Base-by-base conservation (phyloP, 2,888 invertebrate species). In the Megalurothrips usitatus region DNA sequence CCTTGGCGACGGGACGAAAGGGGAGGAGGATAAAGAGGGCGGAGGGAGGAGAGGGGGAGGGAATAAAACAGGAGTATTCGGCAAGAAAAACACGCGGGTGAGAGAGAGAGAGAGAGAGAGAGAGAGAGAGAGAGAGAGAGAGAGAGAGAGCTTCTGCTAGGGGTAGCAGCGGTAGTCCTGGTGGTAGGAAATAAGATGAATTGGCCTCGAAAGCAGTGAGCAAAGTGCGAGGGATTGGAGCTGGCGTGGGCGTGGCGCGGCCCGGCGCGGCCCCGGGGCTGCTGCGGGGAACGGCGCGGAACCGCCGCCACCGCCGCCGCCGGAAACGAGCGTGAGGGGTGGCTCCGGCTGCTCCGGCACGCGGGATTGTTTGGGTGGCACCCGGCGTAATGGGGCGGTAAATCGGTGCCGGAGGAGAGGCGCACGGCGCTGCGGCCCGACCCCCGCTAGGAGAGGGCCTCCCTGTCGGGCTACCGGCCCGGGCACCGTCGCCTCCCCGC, bases 311-410 rank as follows among this genome's bases (percentile, higher is more conserved):
- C 68, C 23, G 6, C 34, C 34, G 34, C 34, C 6, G 34, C 34
- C 34, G 34, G 34, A 43, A 43, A 43, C 34, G 34, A 43, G 34
- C 34, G 6, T 43, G 6, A 43, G 34, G 34, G 34, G 34, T 43
- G 34, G 34, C 34, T 43, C 34, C 34, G 34, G 34, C 34, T 4
- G 34, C 34, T 43, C 34, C 34, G 34, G 34, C 34, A 43, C 58
- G 58, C 34, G 23, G 68, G 68, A 75, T 75, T 75, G 68, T 75
- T 75, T 75, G 68, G 68, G 68, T 26, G 68, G 68, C 68, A 26
- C 68, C 17, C 19, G 68, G 68, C 23, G 68, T 75, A 75, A 75
- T 75, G 68, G 68, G 23, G 10, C 68, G 68, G 68, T 75, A 75
- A 75, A 75, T 75, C 68, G 68, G 68, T 68, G 17, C 9, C n/a